Base-by-base conservation (phyloP, 2,113 vertebrate species). In the Dicaeum eximium region DNA sequence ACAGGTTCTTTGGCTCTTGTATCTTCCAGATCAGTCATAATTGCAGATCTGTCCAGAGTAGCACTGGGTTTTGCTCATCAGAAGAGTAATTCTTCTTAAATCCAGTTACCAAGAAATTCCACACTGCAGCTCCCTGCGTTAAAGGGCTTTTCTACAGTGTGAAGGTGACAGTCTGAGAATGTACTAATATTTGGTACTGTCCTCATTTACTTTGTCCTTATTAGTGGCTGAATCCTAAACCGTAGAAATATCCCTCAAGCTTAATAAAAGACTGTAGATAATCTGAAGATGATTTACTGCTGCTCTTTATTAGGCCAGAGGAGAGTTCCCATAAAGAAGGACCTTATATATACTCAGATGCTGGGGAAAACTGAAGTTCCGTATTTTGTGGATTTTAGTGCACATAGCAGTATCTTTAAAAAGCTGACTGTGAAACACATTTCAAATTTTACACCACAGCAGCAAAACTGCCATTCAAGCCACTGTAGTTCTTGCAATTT, bases 391-490 rank as follows among this genome's bases (percentile, higher is more conserved):
- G 61, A 85, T 88, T 86, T 94, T 82, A 91, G 73, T 88, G 60
- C 78, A 35, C 9, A 4, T 19, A 77, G 51, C 90, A 72, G 19
- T 72, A 83, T 50, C 58, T 94, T 93, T 90, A 75, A 97, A 96
- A 87, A 94, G 60, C 89, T 93, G 91, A 85, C 87, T 61, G 13
- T 56, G 72, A 66, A 90, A 53, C 28, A 35, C 30, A 21, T 95
- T 73, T 85, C 69, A 95, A 72, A 62, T 62, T 81, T 89, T 77
- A 67, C 19, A 51, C 9, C 5, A 24, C 70, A 48, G 35, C 77
- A 66, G 38, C 61, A 91, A 87, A 97, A 93, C 88, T 83, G 74
- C 95, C 56, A 61, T 60, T 92, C 94, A 74, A 88, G 95, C 70
- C 87, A 23, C 33, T 69, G 24, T 21, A 69, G 86, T 62, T 74